These are phyloP conservation scores for Lycophotia porphyrea DNA, from an alignment of 2,888 invertebrate species.

Conservation along the genomic window DNA sequence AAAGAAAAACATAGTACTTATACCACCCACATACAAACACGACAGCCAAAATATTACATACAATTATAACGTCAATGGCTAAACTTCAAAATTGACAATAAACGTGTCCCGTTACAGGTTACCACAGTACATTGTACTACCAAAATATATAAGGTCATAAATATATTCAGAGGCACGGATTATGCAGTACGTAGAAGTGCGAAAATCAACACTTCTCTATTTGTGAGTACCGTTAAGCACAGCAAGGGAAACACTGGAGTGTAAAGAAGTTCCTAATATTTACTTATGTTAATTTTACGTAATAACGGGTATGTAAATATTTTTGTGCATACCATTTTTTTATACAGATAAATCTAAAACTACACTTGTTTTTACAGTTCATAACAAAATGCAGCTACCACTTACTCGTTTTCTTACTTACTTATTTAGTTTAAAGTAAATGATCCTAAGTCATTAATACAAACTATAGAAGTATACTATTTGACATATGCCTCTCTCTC, in stretches of 20 bases:
- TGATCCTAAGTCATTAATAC: background rate
- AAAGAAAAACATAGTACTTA: background rate
- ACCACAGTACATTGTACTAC: conserved; percentile 54
- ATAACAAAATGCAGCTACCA: background rate
- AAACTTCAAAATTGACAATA: conserved; percentile 34
- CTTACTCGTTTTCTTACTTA: background rate
- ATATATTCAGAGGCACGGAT: conserved; percentile 32
- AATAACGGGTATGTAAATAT: conserved; percentile 31
- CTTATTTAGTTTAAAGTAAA: no score
- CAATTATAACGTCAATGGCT: conserved; percentile 10
- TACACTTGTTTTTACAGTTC: background rate
- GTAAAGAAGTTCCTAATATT: conserved; percentile 55
- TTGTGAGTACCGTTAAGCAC: conserved; percentile 40
- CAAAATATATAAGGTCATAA: conserved; percentile 49
- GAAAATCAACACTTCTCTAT: conserved; percentile 54
- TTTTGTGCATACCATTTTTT: conserved; percentile 18
- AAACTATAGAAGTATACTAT: background rate
- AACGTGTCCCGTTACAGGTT: conserved; percentile 59
- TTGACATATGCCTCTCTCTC: background rate
- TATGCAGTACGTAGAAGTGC: conserved; percentile 44
- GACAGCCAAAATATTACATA: background rate
- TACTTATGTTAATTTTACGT: conserved; percentile 55
- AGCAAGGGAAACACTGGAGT: conserved; percentile 27
- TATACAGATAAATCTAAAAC: background rate
- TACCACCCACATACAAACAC: background rate